Evolutionary conservation across 2,888 invertebrate genomes (phyloP).

Genomic region (Chydorus sphaericus): DNA sequence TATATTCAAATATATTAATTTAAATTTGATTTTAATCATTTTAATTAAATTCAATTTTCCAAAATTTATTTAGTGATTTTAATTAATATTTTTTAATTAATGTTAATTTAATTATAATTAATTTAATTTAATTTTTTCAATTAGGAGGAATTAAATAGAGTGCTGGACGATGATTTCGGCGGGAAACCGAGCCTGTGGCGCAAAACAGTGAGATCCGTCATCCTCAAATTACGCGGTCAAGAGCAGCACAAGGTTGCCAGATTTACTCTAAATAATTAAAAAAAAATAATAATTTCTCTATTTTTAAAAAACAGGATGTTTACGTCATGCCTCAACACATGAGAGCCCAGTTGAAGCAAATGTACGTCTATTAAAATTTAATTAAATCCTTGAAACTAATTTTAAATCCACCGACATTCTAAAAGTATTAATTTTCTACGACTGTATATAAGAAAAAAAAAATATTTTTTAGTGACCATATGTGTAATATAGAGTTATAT

Average conservation of each 20-base stretch:
- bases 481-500: no score
- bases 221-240: slow-evolving; percentile 9
- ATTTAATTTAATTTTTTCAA: background rate
- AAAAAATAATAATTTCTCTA: background rate
- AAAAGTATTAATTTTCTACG: no score
- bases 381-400: no score
- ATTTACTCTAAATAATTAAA: background rate
- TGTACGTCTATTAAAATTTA: slow-evolving; percentile 12
- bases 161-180: background rate
- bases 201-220: slow-evolving; percentile 10
- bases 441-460: no score
- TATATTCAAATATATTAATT: background rate
- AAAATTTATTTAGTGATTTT: background rate
- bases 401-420: no score
- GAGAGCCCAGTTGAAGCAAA: slow-evolving; percentile 12
- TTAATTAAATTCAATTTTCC: no score
- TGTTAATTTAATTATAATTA: background rate
- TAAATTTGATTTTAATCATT: background rate
- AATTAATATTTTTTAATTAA: background rate
- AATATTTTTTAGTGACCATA: no score
- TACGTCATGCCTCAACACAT: slow-evolving; percentile 10
- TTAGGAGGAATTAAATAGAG: background rate
- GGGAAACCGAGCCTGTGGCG: slow-evolving; percentile 7
- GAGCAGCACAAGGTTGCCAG: slow-evolving; percentile 11
- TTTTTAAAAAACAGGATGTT: background rate